These are phyloP conservation scores for Polymixis lichenea DNA, from an alignment of 2,888 invertebrate genomes.

Conservation along the genomic window DNA sequence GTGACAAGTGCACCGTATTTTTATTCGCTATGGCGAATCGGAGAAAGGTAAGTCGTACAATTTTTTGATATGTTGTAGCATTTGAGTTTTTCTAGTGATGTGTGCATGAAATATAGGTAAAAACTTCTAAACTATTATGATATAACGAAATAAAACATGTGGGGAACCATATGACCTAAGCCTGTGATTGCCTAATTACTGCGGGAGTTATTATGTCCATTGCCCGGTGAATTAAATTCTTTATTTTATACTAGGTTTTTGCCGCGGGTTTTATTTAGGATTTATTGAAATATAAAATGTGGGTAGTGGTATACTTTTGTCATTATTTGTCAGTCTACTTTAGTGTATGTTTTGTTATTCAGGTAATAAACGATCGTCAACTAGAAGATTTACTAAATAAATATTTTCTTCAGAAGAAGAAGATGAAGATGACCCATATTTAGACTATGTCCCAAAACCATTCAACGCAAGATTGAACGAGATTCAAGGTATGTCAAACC, in stretches of 20 bases:
- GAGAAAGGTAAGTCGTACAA: constrained; percentile 32
- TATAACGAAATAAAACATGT: constrained; percentile 25
- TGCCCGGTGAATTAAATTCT: constrained; percentile 27
- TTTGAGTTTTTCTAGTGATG: constrained; percentile 42
- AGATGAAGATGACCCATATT: too few species aligned
- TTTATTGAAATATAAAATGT: constrained; percentile 9
- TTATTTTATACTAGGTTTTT: constrained; percentile 18
- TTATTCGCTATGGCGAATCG: constrained; percentile 22
- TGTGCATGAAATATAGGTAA: constrained; percentile 27
- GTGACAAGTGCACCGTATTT: constrained; percentile 30
- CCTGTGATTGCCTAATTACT: constrained; percentile 20
- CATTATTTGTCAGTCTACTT: background rate
- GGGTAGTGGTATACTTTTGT: background rate
- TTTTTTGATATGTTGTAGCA: constrained; percentile 43
- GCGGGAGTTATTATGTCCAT: constrained; percentile 15
- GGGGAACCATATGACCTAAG: constrained; percentile 23
- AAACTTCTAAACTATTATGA: constrained; percentile 19
- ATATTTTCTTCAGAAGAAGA: too few species aligned
- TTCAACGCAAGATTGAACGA: too few species aligned
- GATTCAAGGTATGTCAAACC: too few species aligned
- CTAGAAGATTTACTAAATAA: too few species aligned
- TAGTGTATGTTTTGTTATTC: too few species aligned
- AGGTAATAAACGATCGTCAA: too few species aligned
- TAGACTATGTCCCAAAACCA: too few species aligned
- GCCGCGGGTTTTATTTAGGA: constrained; percentile 19